Base-by-base conservation (phyloP, 2,888 invertebrate species). In the Xestia ashworthii region DNA sequence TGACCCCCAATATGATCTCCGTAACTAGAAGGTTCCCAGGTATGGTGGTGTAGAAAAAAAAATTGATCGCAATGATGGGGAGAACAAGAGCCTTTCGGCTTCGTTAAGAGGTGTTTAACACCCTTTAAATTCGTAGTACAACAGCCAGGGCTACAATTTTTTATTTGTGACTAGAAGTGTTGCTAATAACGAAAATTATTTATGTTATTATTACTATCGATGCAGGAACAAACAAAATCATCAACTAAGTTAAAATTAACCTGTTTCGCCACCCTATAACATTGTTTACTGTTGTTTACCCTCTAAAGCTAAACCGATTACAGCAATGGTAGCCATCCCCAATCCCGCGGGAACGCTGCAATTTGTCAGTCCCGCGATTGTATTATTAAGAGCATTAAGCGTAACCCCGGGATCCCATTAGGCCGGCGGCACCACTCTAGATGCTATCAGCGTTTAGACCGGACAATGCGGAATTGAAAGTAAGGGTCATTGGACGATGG, bases 401-500 rank as follows among this genome's bases (percentile, higher is more conserved):
- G 82, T 86, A 83, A 86, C 88, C 87, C 81, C 84, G 72, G 82
- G 85, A 84, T 84, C 84, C 81, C 81, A 89, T 90, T 87, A 90
- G 78, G 76, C 85, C 65, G 78, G 68, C 78, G 76, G 73, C 86
- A 77, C 76, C 81, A 85, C 84, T 86, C 76, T 75, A 87, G 89
- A 89, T 90, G 74, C 72, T 87, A 90, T 89, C 90, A 80, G 71
- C 69, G 65, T 84, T 87, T 82, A 84, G 78, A 67, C 70, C 71
- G 76, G 80, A 90, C 91, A 91, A 91, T 89, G 90, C 90, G 91
- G 92, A 93, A 91, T 91, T 88, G 88, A 89, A 89, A 75, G 83
- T 71, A 76, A 83, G 88, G 93, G 93, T 92, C 93, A 93, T 90
- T 84, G 92, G 87, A 89, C 92, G 87, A 84, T 86, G 83, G 87